These are phyloP conservation scores for Eupithecia exiguata DNA, from an alignment of 2,888 invertebrate genomes.

Conservation along the genomic window DNA sequence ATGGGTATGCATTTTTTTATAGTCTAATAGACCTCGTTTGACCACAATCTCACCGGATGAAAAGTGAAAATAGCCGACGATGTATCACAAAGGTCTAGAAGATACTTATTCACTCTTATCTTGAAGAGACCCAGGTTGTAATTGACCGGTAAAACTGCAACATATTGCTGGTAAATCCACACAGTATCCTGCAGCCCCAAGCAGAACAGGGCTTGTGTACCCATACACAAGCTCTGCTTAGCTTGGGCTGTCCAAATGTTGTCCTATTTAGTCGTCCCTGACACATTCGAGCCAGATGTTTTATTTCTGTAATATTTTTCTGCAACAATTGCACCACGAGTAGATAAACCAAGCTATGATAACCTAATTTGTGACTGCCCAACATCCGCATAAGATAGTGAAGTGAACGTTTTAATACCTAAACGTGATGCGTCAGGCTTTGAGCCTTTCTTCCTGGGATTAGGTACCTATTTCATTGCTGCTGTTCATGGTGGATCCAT, in stretches of 20 bases:
- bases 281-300: slow-evolving; percentile 1
- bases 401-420: background rate
- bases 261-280: background rate
- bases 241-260: background rate
- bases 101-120: no score
- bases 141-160: no score
- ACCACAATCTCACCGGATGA: no score
- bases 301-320: slow-evolving; percentile 6
- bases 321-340: slow-evolving; percentile 31
- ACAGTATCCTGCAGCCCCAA: no score
- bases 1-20: no score
- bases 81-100: no score
- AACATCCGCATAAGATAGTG: slow-evolving; percentile 33
- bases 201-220: no score
- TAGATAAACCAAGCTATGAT: slow-evolving; percentile 30
- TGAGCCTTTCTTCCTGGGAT: slow-evolving; percentile 33
- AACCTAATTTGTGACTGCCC: slow-evolving; percentile 33
- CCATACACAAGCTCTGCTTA: no score
- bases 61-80: no score
- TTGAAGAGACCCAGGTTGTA: no score
- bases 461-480: background rate
- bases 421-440: slow-evolving; percentile 8
- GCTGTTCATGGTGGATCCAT: background rate
- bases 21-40: no score
- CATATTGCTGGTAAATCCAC: no score